These are phyloP conservation scores for Diaprepes abbreviatus DNA, from an alignment of 2,888 invertebrate species.

Conservation along the genomic window DNA sequence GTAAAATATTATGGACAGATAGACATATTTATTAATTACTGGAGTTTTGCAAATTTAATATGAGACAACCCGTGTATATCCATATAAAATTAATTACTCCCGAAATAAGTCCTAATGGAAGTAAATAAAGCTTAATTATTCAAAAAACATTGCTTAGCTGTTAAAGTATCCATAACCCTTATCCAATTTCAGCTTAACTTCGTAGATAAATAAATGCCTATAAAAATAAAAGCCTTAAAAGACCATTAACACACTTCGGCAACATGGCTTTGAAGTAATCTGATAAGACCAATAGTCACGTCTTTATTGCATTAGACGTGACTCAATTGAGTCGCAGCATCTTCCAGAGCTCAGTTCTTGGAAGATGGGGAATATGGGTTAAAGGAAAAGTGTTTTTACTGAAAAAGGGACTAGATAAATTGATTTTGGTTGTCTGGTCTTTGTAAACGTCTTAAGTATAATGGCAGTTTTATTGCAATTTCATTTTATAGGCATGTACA, in stretches of 20 bases:
- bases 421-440: slow-evolving; percentile 17
- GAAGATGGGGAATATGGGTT: slow-evolving; percentile 15
- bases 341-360: slow-evolving; percentile 12
- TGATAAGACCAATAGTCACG: slow-evolving; percentile 31
- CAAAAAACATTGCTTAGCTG: no score
- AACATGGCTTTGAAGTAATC: slow-evolving; percentile 18
- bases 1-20: no score
- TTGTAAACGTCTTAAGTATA: neutral
- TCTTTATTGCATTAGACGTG: slow-evolving; percentile 31
- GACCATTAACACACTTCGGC: slow-evolving; percentile 5
- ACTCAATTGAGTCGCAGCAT: slow-evolving; percentile 26
- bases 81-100: no score
- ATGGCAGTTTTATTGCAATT: neutral
- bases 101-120: no score
- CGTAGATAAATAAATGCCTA: neutral
- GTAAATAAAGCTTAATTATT: no score
- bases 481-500: neutral
- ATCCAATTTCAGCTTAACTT: neutral
- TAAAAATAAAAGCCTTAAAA: neutral
- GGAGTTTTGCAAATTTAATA: no score
- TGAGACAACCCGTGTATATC: no score
- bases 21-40: no score
- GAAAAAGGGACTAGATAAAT: slow-evolving; percentile 1
- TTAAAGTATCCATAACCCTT: neutral
- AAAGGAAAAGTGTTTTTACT: slow-evolving; percentile 14